Evolutionary conservation across 2,113 vertebrate species (phyloP).

Genomic region (Leucoraja erinaceus): DNA sequence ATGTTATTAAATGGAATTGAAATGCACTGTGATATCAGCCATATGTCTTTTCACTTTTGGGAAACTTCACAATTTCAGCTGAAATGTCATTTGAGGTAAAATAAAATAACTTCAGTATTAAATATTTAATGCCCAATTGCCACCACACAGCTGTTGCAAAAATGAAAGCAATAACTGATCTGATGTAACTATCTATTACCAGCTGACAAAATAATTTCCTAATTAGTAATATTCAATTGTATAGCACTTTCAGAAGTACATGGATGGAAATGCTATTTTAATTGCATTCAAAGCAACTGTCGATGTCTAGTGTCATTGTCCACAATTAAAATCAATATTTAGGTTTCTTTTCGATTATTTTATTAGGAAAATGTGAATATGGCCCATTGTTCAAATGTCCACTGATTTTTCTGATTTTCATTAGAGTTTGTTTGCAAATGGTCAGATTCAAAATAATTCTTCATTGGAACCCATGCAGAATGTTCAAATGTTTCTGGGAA

Average conservation of each 20-base stretch:
- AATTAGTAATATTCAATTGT: not conserved
- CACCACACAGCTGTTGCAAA: not conserved
- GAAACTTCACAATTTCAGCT: not conserved
- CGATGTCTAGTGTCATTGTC: too few species aligned
- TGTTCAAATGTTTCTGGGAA: not conserved
- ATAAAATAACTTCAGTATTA: not conserved
- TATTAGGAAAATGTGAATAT: not conserved
- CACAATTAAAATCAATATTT: too few species aligned
- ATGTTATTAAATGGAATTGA: not conserved
- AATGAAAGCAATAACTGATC: not conserved
- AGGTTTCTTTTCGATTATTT: too few species aligned
- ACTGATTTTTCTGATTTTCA: not conserved
- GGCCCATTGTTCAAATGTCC: not conserved
- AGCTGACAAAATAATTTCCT: too few species aligned
- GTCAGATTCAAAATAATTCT: not conserved
- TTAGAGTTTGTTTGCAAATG: not conserved
- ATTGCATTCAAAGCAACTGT: too few species aligned
- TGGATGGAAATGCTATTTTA: not conserved
- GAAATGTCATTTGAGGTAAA: not conserved
- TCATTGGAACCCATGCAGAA: not conserved
- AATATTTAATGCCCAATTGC: not conserved
- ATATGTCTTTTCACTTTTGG: not conserved
- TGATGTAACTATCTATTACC: not conserved
- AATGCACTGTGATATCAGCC: not conserved
- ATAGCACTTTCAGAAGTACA: not conserved